Percentiles rank a stretch among this genome's conserved stretches.
Conservation (phyloP, 1,140 invertebrate genomes). For the Helicorthomorpha holstii region DNA sequence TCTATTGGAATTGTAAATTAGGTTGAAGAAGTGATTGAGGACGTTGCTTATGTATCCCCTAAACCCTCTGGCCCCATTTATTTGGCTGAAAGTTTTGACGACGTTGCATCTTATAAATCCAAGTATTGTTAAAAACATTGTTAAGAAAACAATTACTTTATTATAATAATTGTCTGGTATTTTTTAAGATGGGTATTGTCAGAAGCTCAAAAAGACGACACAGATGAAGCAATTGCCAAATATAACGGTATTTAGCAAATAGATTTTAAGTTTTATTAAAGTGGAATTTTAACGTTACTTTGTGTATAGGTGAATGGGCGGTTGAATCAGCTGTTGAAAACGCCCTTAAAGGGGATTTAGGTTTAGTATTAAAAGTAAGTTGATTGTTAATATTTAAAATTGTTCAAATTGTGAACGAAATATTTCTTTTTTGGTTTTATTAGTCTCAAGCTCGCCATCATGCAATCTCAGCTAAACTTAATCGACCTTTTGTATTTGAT, state of each 20-base stretch:
- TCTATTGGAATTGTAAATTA: no score
- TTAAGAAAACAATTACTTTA: not conserved
- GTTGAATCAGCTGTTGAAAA: constrained; percentile 60
- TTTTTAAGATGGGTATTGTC: constrained; percentile 58
- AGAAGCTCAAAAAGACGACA: constrained; percentile 81
- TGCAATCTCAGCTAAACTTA: constrained; percentile 69
- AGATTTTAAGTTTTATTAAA: no score
- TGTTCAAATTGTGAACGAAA: not conserved
- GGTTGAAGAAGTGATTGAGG: not conserved
- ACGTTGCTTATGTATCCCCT: constrained; percentile 16
- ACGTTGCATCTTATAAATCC: constrained; percentile 49
- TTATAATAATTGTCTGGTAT: not conserved
- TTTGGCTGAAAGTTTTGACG: constrained; percentile 78
- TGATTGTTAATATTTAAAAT: not conserved
- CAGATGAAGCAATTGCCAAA: constrained; percentile 79
- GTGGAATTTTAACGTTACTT: constrained; percentile 1
- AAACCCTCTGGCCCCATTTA: constrained; percentile 37
- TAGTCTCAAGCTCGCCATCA: constrained; percentile 87
- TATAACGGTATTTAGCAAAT: constrained; percentile 66
- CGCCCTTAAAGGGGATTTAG: constrained; percentile 63
- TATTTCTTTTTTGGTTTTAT: no score
- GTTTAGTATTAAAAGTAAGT: constrained; percentile 60
- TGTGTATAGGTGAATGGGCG: constrained; percentile 40
- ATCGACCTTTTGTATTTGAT: constrained; percentile 66
- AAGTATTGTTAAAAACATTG: constrained; percentile 18